These are phyloP conservation scores for Ceuthmochares aereus DNA, from an alignment of 2,113 vertebrate species.

Conservation along the genomic window DNA sequence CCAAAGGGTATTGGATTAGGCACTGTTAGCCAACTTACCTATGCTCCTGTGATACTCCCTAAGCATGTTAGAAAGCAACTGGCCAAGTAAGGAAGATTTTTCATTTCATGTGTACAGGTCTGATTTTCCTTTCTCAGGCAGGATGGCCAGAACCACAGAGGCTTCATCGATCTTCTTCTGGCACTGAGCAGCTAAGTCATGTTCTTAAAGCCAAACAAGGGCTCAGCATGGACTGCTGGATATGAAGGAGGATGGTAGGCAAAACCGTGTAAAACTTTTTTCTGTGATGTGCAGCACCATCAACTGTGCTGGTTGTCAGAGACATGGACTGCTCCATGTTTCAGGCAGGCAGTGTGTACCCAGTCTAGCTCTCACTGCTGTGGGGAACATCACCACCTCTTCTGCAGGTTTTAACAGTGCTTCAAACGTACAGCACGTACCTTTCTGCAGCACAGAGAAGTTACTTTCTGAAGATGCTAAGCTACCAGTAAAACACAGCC, in stretches of 20 bases:
- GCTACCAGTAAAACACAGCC: background rate
- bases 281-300: background rate
- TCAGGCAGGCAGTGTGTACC: fast-evolving
- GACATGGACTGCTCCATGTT: fast-evolving
- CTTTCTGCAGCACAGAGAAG: background rate
- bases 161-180: background rate
- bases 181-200: background rate
- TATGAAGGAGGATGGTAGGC: background rate
- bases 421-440: background rate
- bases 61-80: background rate
- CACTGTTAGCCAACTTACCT: background rate
- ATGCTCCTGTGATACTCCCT: background rate
- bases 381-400: background rate
- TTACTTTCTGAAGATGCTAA: background rate
- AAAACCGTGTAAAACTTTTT: background rate
- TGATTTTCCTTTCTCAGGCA: background rate
- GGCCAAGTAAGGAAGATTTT: background rate
- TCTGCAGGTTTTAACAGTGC: background rate
- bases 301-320: fast-evolving
- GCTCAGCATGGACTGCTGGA: background rate
- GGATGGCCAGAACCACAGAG: background rate
- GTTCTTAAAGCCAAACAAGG: background rate
- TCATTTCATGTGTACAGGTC: fast-evolving
- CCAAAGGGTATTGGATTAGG: background rate
- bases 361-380: fast-evolving